A percentile compares a stretch with the other conserved stretches of the same genome.
phyloP scores from a whole-genome alignment of 2,113 vertebrate genomes.

The Campylomormyrus tamandua region DNA sequence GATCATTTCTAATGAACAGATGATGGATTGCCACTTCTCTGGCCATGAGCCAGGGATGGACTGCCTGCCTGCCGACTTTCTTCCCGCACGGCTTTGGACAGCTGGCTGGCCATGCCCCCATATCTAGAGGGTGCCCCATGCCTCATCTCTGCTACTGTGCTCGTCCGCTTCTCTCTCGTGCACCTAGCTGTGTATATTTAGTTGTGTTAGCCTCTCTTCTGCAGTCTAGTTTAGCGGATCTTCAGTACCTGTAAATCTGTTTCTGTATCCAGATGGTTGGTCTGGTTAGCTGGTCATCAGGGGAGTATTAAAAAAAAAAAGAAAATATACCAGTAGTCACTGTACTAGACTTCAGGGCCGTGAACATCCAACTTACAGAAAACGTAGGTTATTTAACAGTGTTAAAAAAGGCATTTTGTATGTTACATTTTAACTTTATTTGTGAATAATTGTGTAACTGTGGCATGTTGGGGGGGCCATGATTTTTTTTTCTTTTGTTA shows the following conservation, averaged over 20 bases:
- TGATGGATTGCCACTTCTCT: not conserved
- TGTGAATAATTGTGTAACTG: conserved; percentile 80
- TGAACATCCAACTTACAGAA: conserved; percentile 42
- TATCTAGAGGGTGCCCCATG: not conserved
- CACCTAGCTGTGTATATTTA: conserved; percentile 60
- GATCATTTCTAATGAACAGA: not conserved
- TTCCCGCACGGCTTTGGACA: not conserved
- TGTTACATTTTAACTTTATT: conserved; percentile 88
- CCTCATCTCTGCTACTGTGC: not conserved
- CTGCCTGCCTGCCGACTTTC: not conserved
- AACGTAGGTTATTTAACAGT: conserved; percentile 90
- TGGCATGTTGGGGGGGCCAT: conserved; percentile 72
- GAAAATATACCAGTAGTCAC: conserved; percentile 43
- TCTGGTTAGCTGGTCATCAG: conserved; percentile 58
- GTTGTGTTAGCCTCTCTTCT: conserved; percentile 66
- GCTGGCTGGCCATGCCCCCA: not conserved
- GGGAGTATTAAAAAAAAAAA: conserved; percentile 22
- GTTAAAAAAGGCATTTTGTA: conserved; percentile 81
- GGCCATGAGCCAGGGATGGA: not conserved
- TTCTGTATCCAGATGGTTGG: conserved; percentile 45
- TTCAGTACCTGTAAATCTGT: conserved; percentile 68
- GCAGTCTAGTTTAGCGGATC: conserved; percentile 68
- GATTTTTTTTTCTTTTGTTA: conserved; percentile 67
- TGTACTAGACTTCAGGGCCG: conserved; percentile 75
- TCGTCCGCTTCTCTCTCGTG: conserved; percentile 48